Evolutionary conservation across 2,888 invertebrate genomes (phyloP), one percentile per base, ranked within the genome.

Genomic region (Cataglyphis altisquamis): DNA sequence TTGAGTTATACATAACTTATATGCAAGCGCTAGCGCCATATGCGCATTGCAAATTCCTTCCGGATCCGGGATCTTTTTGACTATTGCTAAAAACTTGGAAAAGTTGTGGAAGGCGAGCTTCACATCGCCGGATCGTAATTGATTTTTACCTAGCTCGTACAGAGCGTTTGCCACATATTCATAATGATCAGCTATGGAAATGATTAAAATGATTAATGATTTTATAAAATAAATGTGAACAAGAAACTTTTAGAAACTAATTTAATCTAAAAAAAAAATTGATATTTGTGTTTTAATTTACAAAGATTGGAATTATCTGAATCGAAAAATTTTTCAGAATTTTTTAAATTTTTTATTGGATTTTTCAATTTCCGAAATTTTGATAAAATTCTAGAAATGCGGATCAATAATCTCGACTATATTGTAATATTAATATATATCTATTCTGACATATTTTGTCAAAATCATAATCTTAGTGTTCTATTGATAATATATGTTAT

Each of bases 21-120:
- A 91, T 12, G 90, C 86, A 10, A 90, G 87, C 1, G 91, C 93
- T 6, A 94, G 82, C 70, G 92, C 89, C 86, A 87, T 87, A 41
- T 93, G 91, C 8, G 90, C 91, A 21, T 89, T 87, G 86, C 94
- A 94, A 8, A 93, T 83, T 1, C 88, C 89, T 15, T 89, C 89
- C 0, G 87, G 70, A 63, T 94, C 91, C 0, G 88, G 83, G 6
- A 90, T 88, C 41, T 89, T 90, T 29, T 89, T 92, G 0, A 89
- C 83, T 0, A 91, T 78, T 0, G 89, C 90, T 18, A 94, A 84
- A 57, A 91, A 88, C 57, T 91, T 92, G 0, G 87, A 87, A 12
- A 94, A 92, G 21, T 73, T 86, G 3, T 88, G 77, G 18, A 93
- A 80, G 4, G 93, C 93, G 5, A 67, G 77, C 25, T 88, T 68